Base-by-base conservation (phyloP, 1,140 invertebrate species). In the Catajapyx aquilonaris region DNA sequence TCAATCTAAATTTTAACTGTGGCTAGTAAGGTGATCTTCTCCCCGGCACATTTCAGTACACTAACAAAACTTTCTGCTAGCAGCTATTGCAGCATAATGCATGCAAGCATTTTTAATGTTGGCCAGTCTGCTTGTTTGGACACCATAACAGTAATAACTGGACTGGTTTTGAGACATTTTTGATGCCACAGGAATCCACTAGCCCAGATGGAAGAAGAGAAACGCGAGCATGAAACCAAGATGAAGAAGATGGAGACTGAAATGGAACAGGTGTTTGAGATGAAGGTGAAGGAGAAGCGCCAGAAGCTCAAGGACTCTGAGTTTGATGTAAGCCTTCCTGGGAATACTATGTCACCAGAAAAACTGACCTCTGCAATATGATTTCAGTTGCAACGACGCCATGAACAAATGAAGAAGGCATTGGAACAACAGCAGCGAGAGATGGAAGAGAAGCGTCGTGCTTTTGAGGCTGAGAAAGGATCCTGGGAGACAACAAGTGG, bases 201-300 rank as follows among this genome's bases (percentile, higher is more conserved):
- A 43, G 84, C 86, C 41, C 90, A 95, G 59, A 86, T 97, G 76
- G 90, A 95, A 56, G 90, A 95, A 53, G 91, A 97, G 53, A 93
- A 93, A 55, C 72, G 81, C 38, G 90, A 95, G 51, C 88, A 94
- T 48, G 85, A 93, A 52, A 64, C 72, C 28, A 93, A 94, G 60
- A 90, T 97, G 74, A 87, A 87, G 55, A 91, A 88, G 55, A 88
- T 94, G 80, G 84, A 91, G 54, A 71, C 70, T 34, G 90, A 95
- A 58, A 90, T 91, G 79, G 83, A 96, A 56, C 86, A 94, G 63
- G 81, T 88, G 11, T 81, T 83, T 54, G 76, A 81, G 51, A 75
- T 73, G 66, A 86, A 83, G 57, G 87, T 91, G 2, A 73, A 80
- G 44, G 85, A 91, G 52, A 91, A 91, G 60, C 81, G 83, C 50